These are phyloP conservation scores for Sander lucioperca DNA, from an alignment of 2,113 vertebrate genomes.

Conservation along the genomic window DNA sequence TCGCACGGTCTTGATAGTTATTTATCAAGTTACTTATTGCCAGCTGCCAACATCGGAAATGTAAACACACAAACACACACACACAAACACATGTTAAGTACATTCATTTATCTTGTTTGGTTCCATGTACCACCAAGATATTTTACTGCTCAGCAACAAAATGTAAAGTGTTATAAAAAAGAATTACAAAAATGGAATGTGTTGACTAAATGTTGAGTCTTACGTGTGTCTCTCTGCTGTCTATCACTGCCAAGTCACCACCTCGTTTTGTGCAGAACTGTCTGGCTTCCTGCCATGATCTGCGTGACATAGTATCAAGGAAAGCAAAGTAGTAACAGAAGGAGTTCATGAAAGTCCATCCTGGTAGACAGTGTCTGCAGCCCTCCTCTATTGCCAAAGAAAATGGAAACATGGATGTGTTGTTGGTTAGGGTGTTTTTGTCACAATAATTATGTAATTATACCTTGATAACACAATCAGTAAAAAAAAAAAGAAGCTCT, in stretches of 20 bases:
- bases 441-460: background rate
- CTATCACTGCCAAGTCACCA: conserved; percentile 65
- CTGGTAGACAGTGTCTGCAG: conserved; percentile 77
- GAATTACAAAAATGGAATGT: background rate
- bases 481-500: conserved; percentile 18
- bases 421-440: background rate
- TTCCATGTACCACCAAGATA: background rate
- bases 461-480: background rate
- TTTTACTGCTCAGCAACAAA: background rate
- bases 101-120: background rate
- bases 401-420: background rate
- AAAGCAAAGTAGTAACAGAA: conserved; percentile 74
- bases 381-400: conserved; percentile 67
- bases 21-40: conserved; percentile 55
- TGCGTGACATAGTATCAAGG: conserved; percentile 1
- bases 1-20: background rate
- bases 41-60: conserved; percentile 59
- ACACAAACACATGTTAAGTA: background rate
- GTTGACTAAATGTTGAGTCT: conserved; percentile 29
- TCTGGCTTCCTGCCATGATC: conserved; percentile 67
- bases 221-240: conserved; percentile 74
- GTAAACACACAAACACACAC: background rate
- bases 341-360: conserved; percentile 71
- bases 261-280: conserved; percentile 64
- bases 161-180: background rate